Evolutionary conservation across 2,797 vertebrate species (phyloP).

Genomic region (Catamblyrhynchus diadema): DNA sequence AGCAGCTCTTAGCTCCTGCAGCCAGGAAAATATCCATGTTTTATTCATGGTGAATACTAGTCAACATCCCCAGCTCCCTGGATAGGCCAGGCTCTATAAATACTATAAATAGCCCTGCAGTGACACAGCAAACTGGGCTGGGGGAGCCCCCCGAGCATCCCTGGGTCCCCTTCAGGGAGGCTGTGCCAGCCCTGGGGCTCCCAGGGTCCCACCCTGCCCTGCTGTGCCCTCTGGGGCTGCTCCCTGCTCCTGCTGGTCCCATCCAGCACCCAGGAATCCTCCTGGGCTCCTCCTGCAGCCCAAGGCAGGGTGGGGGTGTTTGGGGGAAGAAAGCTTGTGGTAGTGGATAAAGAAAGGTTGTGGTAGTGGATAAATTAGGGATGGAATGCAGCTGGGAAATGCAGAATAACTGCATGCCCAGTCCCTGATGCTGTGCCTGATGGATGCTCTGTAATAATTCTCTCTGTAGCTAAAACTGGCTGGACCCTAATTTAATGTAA

Average conservation of each 20-base stretch:
- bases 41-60: slow-evolving; percentile 64
- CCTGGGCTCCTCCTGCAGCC: neutral
- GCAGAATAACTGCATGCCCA: neutral
- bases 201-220: neutral
- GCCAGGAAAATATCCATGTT: slow-evolving; percentile 69
- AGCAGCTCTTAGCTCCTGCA: slow-evolving; percentile 15
- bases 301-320: neutral
- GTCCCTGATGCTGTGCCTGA: neutral
- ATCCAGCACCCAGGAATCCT: neutral
- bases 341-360: rapidly evolving
- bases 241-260: neutral
- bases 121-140: slow-evolving; percentile 66
- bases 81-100: slow-evolving; percentile 66
- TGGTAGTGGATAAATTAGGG: neutral
- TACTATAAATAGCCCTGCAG: slow-evolving; percentile 71
- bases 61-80: slow-evolving; percentile 75
- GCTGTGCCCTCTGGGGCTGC: neutral
- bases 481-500: slow-evolving; percentile 8
- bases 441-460: neutral
- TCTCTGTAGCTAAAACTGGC: neutral
- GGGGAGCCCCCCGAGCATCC: no score
- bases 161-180: neutral
- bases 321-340: neutral
- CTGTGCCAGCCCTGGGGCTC: neutral
- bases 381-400: rapidly evolving